These are phyloP conservation scores for Brachypalpus laphriformis DNA, from an alignment of 2,888 invertebrate species.

Conservation along the genomic window DNA sequence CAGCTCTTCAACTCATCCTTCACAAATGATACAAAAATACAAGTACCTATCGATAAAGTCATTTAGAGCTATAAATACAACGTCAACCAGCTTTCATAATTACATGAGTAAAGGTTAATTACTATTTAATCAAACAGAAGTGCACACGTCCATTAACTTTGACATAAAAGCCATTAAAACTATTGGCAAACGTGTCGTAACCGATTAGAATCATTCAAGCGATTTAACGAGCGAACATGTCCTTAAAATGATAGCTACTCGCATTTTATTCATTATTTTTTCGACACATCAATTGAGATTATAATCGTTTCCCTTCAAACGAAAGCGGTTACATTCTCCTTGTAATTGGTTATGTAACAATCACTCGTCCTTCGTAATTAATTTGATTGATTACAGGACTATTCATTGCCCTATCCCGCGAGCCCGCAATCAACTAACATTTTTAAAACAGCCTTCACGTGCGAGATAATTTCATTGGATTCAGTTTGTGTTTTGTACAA, in stretches of 20 bases:
- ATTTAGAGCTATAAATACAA: background rate
- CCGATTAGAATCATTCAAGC: constrained; percentile 36
- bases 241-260: constrained; percentile 3
- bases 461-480: background rate
- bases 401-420: constrained; percentile 31
- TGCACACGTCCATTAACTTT: constrained; percentile 37
- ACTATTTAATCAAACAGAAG: constrained; percentile 36
- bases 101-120: constrained; percentile 19
- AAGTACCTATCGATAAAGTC: background rate
- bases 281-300: background rate
- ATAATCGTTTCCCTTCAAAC: constrained; percentile 1
- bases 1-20: background rate
- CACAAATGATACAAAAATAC: background rate
- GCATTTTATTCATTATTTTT: background rate
- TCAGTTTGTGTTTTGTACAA: background rate
- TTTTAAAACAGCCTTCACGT: background rate
- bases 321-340: constrained; percentile 2
- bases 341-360: constrained; percentile 24
- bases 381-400: constrained; percentile 26
- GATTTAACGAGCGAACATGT: constrained; percentile 43
- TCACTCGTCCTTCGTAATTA: constrained; percentile 24
- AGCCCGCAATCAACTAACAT: background rate
- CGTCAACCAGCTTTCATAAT: background rate
- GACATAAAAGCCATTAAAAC: constrained; percentile 55
- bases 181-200: constrained; percentile 29